These are phyloP conservation scores for Bos taurus DNA, from an alignment of 2,113 vertebrate species.

Conservation along the genomic window ARS-UCD2.0 NC_037338.1:105716001-105716500, in stretches of 20 bases:
- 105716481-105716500: fast-evolving
- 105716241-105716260: neutral
- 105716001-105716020: fast-evolving
- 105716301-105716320: fast-evolving
- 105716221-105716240: fast-evolving
- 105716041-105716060: fast-evolving
- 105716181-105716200: fast-evolving
- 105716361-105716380: fast-evolving
- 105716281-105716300: fast-evolving
- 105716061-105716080: fast-evolving
- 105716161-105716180: fast-evolving
- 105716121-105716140: fast-evolving
- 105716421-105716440: neutral
- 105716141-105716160: fast-evolving
- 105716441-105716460: neutral
- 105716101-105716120: fast-evolving
- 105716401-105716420: fast-evolving
- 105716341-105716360: fast-evolving
- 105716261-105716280: fast-evolving
- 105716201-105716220: fast-evolving
- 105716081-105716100: fast-evolving
- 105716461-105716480: fast-evolving
- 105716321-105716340: fast-evolving
- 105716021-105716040: fast-evolving
- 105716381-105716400: fast-evolving